Evolutionary conservation across 2,888 invertebrate genomes (phyloP).

Genomic region (Drosophila anomelani): DNA sequence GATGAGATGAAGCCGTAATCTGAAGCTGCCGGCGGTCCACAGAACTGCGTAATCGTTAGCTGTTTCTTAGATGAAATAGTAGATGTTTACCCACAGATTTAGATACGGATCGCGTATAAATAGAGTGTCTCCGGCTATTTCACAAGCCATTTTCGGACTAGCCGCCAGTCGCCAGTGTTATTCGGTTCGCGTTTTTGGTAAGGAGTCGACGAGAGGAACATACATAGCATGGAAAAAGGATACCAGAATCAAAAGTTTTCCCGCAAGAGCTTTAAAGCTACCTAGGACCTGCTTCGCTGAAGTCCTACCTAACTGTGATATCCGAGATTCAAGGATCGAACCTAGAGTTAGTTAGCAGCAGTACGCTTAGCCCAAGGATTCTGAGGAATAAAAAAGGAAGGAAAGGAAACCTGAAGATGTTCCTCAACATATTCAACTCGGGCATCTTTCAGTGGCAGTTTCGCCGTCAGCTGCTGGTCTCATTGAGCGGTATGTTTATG

Average conservation of each 20-base stretch:
- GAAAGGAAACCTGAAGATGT: conserved; percentile 44
- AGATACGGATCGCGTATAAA: conserved; percentile 61
- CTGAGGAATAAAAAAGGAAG: neutral
- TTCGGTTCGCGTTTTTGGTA: neutral
- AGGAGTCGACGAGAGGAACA: neutral
- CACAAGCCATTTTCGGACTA: conserved; percentile 49
- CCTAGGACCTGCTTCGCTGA: conserved; percentile 2
- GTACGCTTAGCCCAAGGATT: neutral
- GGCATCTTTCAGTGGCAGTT: conserved; percentile 68
- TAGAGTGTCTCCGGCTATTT: conserved; percentile 26
- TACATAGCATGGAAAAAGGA: conserved; percentile 61
- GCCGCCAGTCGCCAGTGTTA: conserved; percentile 3
- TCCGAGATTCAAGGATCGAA: conserved; percentile 12
- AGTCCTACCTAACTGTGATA: conserved; percentile 56
- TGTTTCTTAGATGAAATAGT: conserved; percentile 33
- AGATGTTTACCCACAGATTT: conserved; percentile 59
- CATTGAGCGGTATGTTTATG: conserved; percentile 69
- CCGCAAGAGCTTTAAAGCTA: conserved; percentile 32
- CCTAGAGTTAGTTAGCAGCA: conserved; percentile 2
- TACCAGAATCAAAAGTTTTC: conserved; percentile 27
- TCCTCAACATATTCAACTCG: conserved; percentile 53
- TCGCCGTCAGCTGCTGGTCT: conserved; percentile 70
- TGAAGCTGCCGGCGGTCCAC: conserved; percentile 4
- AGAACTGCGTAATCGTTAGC: conserved; percentile 32
- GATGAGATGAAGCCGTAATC: conserved; percentile 14